Base-by-base conservation (phyloP, 2,797 vertebrate species). In the Emydoidea blandingii region DNA sequence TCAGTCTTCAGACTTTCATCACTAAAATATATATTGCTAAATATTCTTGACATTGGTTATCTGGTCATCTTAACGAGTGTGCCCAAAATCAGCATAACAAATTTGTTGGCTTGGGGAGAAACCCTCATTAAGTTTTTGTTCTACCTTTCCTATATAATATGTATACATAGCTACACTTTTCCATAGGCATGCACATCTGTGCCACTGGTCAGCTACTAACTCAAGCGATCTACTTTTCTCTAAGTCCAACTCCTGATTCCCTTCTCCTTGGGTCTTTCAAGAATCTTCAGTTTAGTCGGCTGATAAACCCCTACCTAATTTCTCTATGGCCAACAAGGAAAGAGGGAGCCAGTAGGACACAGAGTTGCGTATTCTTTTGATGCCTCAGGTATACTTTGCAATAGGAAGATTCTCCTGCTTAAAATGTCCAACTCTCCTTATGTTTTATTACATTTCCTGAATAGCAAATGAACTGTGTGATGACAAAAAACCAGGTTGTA, bases 121-220 rank as follows among this genome's bases (percentile, higher is more conserved):
- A 76, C 37, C 89, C 90, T 93, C 80, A 78, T 93, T 76, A 85
- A 53, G 79, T 31, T 34, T 88, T 85, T 83, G 72, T 62, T 91
- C 95, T 56, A 10, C 59, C 52, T 93, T 85, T 94, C 53, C 49
- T 96, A 29, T 94, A 57, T 80, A 78, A 95, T 95, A 96, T 80
- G 62, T 78, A n/a, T 87, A 81, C 14, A 93, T 19, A 85, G 4
- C 21, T 6, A 1, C 18, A 0, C 37, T 50, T 88, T 93, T 79
- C 14, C 74, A 25, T 29, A 72, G 8, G 21, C 11, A 72, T 15
- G 29, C 27, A 59, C 34, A 65, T 82, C 79, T 79, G 31, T 94
- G 88, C 79, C 78, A 52, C 27, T 78, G 79, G 50, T 50, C 76
- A 53, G 62, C n/a, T 86, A 62, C 0, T 78, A 65, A 78, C 12